Percentiles rank a stretch among this genome's conserved stretches.
Evolutionary conservation across 2,113 vertebrate species (phyloP).

Genomic region (Larimichthys polyactis): DNA sequence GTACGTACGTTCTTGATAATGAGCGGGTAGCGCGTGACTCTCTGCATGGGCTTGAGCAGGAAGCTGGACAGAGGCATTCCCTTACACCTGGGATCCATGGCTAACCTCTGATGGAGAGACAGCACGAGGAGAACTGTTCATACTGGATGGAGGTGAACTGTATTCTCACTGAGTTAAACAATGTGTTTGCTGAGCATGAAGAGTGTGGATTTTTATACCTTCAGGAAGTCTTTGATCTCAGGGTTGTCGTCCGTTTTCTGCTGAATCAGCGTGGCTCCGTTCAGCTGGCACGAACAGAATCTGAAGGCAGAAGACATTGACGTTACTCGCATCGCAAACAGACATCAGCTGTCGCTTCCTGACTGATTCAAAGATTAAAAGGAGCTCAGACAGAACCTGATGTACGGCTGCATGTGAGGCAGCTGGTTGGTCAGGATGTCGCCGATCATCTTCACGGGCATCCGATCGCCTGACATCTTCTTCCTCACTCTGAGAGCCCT

Average conservation of each 20-base stretch:
- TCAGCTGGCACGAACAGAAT: slow-evolving; percentile 98
- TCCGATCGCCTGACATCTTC: slow-evolving; percentile 99
- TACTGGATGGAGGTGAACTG: neutral
- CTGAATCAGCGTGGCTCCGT: slow-evolving; percentile 96
- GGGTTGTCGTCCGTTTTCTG: slow-evolving; percentile 97
- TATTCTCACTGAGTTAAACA: neutral
- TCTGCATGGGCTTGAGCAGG: slow-evolving; percentile 98
- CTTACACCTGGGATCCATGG: slow-evolving; percentile 98
- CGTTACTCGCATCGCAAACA: too few species aligned
- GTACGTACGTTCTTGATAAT: slow-evolving; percentile 97
- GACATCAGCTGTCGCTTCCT: fast-evolving
- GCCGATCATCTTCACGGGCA: slow-evolving; percentile 99
- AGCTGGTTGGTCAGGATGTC: slow-evolving; percentile 98
- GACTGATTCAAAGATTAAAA: fast-evolving
- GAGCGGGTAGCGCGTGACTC: slow-evolving; percentile 97
- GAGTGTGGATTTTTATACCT: slow-evolving; percentile 72
- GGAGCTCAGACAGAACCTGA: slow-evolving; percentile 78
- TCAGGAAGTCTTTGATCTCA: slow-evolving; percentile 98
- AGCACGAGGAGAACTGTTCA: too few species aligned
- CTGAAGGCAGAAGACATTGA: slow-evolving; percentile 20
- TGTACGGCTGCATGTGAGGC: slow-evolving; percentile 99
- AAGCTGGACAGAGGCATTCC: slow-evolving; percentile 99
- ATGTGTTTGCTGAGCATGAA: neutral
- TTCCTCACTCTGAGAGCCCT: slow-evolving; percentile 97
- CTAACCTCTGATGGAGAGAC: slow-evolving; percentile 88